A percentile compares a stretch with the other conserved stretches of the same genome.
Conservation (phyloP, 2,113 vertebrate genomes). For the Acinonyx jubatus region DNA sequence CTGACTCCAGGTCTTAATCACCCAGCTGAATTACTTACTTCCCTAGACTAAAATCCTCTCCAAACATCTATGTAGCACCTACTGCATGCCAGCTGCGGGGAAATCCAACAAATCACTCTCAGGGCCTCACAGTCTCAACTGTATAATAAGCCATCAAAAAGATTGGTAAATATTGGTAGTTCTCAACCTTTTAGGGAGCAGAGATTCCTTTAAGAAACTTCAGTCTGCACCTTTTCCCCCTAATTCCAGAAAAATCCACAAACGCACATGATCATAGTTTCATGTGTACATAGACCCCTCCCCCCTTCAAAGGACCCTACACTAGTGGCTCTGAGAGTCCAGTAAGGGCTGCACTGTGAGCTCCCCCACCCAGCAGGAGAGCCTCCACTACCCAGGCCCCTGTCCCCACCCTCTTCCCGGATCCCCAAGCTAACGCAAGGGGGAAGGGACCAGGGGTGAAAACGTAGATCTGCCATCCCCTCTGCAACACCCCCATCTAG, state of each 20-base stretch:
- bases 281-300: background rate
- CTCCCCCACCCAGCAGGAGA: background rate
- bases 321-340: background rate
- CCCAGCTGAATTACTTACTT: background rate
- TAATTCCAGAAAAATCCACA: background rate
- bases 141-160: background rate
- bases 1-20: background rate
- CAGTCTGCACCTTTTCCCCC: background rate
- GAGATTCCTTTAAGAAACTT: background rate
- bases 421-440: accelerated
- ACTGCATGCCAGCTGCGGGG: background rate
- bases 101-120: background rate
- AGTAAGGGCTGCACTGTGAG: background rate
- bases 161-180: background rate
- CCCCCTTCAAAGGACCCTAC: background rate
- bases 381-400: background rate
- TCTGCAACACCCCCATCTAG: slow-evolving; percentile 69
- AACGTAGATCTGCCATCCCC: background rate
- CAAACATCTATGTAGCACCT: no score
- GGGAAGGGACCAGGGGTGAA: background rate
- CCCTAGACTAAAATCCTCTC: background rate
- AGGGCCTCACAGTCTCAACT: background rate
- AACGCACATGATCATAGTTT: background rate
- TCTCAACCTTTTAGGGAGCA: background rate
- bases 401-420: background rate